These are phyloP conservation scores for Lasiurus cinereus DNA, from an alignment of 2,113 vertebrate species.

Conservation along the genomic window DNA sequence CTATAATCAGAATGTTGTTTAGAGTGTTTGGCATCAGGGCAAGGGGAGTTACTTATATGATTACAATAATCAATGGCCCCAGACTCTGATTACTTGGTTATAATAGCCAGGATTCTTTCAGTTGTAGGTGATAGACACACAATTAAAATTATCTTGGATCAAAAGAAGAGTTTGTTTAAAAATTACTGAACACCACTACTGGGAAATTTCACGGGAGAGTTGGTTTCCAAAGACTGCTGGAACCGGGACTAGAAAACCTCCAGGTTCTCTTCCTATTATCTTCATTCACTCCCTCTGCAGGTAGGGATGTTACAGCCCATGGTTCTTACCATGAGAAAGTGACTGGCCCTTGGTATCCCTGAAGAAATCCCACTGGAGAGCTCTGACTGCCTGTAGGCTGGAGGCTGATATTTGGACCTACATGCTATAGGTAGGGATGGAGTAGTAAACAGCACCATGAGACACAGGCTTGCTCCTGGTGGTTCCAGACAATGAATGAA, in stretches of 20 bases:
- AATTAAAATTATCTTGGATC: constrained; percentile 49
- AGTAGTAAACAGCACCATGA: not conserved
- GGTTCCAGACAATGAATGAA: not conserved
- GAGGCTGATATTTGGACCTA: not conserved
- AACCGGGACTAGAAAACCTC: not conserved
- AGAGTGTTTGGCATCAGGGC: constrained; percentile 24
- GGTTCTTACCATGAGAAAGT: not conserved
- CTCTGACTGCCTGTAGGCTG: not conserved
- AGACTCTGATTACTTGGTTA: constrained; percentile 30
- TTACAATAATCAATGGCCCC: constrained; percentile 37
- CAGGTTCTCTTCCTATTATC: not conserved
- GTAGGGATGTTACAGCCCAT: not conserved
- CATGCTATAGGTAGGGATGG: not conserved
- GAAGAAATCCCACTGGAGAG: not conserved
- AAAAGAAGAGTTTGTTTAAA: constrained; percentile 36
- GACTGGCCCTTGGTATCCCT: not conserved
- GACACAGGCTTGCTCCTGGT: not conserved
- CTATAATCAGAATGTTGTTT: constrained; percentile 6
- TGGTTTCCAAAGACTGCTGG: not conserved
- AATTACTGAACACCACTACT: not conserved
- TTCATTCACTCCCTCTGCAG: not conserved
- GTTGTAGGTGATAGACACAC: constrained; percentile 13
- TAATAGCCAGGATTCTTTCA: not conserved
- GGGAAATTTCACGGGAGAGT: not conserved
- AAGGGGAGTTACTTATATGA: constrained; percentile 13